Base-by-base conservation (phyloP, 2,888 invertebrate species). In the Scotopteryx bipunctaria region DNA sequence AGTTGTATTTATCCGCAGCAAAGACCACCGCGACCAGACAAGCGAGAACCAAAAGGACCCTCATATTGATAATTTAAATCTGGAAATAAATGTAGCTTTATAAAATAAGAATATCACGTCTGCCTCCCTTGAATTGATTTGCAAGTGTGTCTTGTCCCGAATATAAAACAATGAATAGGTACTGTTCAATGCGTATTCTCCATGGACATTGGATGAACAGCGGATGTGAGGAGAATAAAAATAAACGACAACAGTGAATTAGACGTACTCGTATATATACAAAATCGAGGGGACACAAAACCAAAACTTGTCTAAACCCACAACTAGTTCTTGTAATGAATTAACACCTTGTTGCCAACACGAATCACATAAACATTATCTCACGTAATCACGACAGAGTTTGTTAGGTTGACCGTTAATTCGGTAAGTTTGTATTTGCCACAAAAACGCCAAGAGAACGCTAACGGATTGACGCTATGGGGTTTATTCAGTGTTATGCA, bases 1-100 rank as follows among this genome's bases (percentile, higher is more conserved):
- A 86, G 53, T 92, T 94, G 75, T 95, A 95, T 42, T 91, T 91
- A 1, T 88, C 87, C 8, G 84, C 89, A 8, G 83, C 86, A 35
- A 73, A 76, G 29, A 70, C 82, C 48, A 72, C 73, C 5, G 74
- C 69, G 2, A 86, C 66, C 67, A 89, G 58, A 66, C 83, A 86
- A 56, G 76, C 71, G 38, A 88, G 61, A 21, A 83, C 69, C 46
- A 86, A 55, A 36, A 82, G 59, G 47, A 70, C 65, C 73, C 64
- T 87, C 89, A 90, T 90, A 63, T 56, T 82, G 16, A 29, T 42
- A 32, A 25, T 21, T 29, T 64, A 58, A 48, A 59, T 71, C 76
- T 76, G 73, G 27, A 74, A 77, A 60, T 38, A 67, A 69, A 46
- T 13, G 0, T 60, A 58, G 45, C 15, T 37, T 61, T 57, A 33